A percentile compares a stretch with the other conserved stretches of the same genome.
Conservation (phyloP, 2,113 vertebrate genomes). For the Dendrocopos noguchii region DNA sequence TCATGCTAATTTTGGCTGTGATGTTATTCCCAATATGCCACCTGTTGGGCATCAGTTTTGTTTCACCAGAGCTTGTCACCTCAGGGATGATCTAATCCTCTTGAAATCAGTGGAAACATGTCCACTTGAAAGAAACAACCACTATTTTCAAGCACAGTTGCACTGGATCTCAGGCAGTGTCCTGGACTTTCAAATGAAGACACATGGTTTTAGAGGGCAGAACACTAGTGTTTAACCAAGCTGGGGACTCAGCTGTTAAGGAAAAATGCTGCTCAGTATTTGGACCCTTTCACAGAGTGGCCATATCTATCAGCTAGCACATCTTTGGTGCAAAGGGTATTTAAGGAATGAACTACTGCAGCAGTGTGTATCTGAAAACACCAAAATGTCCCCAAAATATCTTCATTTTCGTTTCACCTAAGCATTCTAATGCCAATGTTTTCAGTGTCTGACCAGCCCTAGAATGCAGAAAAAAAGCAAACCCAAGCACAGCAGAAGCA, state of each 20-base stretch:
- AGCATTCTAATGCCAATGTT: not conserved
- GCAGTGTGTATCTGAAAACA: accelerated
- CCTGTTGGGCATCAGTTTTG: not conserved
- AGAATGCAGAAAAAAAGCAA: accelerated
- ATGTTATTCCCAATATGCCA: not conserved
- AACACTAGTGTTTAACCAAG: not conserved
- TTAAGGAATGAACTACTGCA: not conserved
- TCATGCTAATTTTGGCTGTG: not conserved
- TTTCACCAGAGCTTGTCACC: not conserved
- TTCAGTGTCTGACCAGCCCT: not conserved
- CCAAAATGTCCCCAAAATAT: not conserved
- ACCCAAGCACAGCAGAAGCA: not conserved
- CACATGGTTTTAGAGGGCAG: not conserved
- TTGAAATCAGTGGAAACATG: not conserved
- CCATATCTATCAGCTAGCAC: no score
- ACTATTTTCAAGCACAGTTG: not conserved
- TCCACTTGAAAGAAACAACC: not conserved
- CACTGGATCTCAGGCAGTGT: not conserved
- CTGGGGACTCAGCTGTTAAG: not conserved
- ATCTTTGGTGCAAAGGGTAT: not conserved
- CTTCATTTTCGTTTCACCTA: not conserved
- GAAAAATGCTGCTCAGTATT: not conserved
- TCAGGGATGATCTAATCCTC: not conserved
- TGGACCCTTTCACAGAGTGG: not conserved
- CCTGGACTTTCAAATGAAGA: not conserved